Evolutionary conservation across 2,113 vertebrate genomes (phyloP).

Genomic region (Elephantulus edwardii): DNA sequence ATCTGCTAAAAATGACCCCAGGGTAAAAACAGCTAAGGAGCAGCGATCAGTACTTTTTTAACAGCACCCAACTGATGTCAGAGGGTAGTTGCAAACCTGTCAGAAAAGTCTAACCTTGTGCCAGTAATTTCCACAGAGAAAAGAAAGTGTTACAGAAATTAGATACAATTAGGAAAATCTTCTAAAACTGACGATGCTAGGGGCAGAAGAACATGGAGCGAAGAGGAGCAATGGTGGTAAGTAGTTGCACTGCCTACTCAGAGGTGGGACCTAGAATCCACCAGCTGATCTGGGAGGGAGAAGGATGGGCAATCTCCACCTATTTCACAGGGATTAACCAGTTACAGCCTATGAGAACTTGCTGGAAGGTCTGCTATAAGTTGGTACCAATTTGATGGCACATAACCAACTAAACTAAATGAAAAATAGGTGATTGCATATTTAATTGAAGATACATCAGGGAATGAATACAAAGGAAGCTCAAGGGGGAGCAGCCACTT

Average conservation of each 20-base stretch:
- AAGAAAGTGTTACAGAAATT: not conserved
- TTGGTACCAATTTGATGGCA: no score
- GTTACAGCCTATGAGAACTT: no score
- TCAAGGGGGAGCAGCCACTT: not conserved
- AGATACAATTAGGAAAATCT: not conserved
- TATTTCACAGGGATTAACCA: no score
- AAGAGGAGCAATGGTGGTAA: no score
- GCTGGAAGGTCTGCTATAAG: no score
- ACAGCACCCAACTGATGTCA: not conserved
- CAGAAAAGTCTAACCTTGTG: not conserved
- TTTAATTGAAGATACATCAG: not conserved
- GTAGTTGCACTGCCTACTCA: no score
- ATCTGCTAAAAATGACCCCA: constrained; percentile 6
- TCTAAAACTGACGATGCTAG: not conserved
- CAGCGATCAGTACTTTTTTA: not conserved
- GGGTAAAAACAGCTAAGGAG: not conserved
- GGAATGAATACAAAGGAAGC: no score
- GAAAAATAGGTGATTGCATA: accelerated
- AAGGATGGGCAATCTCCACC: no score
- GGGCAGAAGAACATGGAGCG: not conserved
- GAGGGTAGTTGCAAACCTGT: constrained; percentile 19
- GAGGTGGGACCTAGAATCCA: no score
- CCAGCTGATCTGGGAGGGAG: no score
- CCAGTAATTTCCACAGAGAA: constrained; percentile 29
- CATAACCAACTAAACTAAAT: no score